Evolutionary conservation across 23 tunicate species (phyloP).

Genomic region (Clavelina lepadiformis): DNA sequence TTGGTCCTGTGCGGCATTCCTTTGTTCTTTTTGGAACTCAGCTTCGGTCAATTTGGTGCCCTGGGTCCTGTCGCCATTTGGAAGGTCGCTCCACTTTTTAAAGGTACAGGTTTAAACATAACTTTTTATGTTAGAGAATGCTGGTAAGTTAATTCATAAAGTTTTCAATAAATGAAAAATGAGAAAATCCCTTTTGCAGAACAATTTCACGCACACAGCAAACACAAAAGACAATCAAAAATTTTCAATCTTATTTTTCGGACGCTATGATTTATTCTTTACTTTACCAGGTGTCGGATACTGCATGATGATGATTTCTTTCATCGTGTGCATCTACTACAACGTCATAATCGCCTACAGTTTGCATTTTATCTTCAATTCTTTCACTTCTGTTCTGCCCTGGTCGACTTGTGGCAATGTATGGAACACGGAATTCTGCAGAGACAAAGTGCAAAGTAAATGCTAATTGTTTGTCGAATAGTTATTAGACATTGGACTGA

Average conservation of each 20-base stretch:
- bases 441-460: slow-evolving; percentile 14
- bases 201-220: too few relatives aligned
- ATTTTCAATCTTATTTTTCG: too few relatives aligned
- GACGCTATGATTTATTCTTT: too few relatives aligned
- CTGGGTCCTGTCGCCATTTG: slow-evolving; percentile 77
- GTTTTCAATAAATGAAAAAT: too few relatives aligned
- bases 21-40: slow-evolving; percentile 62
- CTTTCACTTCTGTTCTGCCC: slow-evolving; percentile 56
- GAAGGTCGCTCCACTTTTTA: slow-evolving; percentile 66
- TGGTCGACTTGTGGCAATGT: slow-evolving; percentile 66
- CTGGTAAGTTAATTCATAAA: too few relatives aligned
- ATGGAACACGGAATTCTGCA: slow-evolving; percentile 62
- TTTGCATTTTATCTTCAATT: slow-evolving; percentile 58
- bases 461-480: too few relatives aligned
- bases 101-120: too few relatives aligned
- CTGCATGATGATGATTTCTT: slow-evolving; percentile 68
- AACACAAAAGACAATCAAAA: too few relatives aligned
- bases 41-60: slow-evolving; percentile 67
- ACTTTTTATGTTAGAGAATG: too few relatives aligned
- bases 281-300: slow-evolving; percentile 59
- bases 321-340: slow-evolving; percentile 75
- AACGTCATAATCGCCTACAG: slow-evolving; percentile 87
- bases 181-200: too few relatives aligned
- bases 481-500: too few relatives aligned
- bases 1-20: slow-evolving; percentile 70